Base-by-base conservation (phyloP, 2,888 invertebrate genomes). In the Ophion slaviceki region DNA sequence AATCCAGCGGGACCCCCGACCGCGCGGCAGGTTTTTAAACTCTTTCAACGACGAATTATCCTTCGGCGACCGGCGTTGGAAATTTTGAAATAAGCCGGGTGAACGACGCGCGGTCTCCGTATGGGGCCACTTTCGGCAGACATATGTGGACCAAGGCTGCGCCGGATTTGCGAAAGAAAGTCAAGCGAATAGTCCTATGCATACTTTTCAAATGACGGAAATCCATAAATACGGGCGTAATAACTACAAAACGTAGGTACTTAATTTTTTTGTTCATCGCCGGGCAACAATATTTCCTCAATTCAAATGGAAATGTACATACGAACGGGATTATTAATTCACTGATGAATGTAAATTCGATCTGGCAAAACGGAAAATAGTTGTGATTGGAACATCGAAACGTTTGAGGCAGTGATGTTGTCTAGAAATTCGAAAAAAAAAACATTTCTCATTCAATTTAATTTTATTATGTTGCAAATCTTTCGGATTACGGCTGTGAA, bases 41-140 rank as follows among this genome's bases (percentile, higher is more conserved):
- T 85, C 76, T 79, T 86, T 71, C 64, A 85, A 57, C 78, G 67
- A 67, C 75, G 84, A 85, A 84, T 85, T 86, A 86, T 86, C 82
- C 78, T 74, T 83, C 79, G 82, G 75, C 86, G 82, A 87, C 85
- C 86, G 72, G 82, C 79, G 85, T 87, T 85, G 83, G 82, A 64
- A 88, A 87, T 87, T 86, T 84, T 64, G 86, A 62, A 75, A 86
- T 78, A 74, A 87, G 71, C 40, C 75, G 53, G 36, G 70, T 70
- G 59, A 32, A 66, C 70, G 61, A 36, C 53, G 45, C 53, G 45
- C 32, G 32, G 61, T 61, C 77, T 67, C 32, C 66, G 47, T 14
- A 61, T 36, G 61, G 47, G 70, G 62, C 40, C 64, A 45, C 47
- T 11, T 64, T 45, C 40, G 8, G 40, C 7, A 24, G 64, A 53